A percentile compares a stretch with the other conserved stretches of the same genome.
These are phyloP conservation scores for Garrulus glandarius DNA, from an alignment of 2,797 vertebrate genomes.

Conservation along the genomic window DNA sequence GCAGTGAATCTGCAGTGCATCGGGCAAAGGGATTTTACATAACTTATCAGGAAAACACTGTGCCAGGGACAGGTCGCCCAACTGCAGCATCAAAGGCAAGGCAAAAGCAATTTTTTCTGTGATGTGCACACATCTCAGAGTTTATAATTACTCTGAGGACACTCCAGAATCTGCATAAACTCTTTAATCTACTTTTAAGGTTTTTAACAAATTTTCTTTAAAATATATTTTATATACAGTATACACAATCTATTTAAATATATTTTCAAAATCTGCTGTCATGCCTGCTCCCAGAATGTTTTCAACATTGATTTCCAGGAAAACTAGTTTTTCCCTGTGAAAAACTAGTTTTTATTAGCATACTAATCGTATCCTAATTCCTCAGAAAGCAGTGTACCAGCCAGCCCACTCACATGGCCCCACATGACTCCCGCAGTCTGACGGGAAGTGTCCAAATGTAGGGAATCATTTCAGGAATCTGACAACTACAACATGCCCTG, in stretches of 20 bases:
- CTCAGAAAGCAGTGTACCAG: neutral
- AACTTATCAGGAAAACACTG: neutral
- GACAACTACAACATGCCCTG: neutral
- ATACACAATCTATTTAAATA: neutral
- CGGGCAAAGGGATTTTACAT: neutral
- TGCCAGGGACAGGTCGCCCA: neutral
- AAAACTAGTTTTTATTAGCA: neutral
- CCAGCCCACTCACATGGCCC: neutral
- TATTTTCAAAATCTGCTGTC: neutral
- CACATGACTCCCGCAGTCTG: neutral
- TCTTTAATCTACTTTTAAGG: neutral
- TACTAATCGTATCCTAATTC: neutral
- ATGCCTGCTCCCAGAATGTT: neutral
- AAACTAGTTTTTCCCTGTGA: neutral
- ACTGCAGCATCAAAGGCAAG: neutral
- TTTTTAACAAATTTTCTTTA: neutral
- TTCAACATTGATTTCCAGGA: neutral
- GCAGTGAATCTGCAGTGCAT: neutral
- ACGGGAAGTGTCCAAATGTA: neutral
- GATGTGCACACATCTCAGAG: neutral
- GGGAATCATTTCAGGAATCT: neutral
- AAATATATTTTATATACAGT: neutral
- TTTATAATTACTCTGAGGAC: neutral
- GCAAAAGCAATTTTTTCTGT: neutral
- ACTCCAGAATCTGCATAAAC: neutral